phyloP scores from a whole-genome alignment of 2,113 vertebrate species.

The Ploceus nigricollis region DNA sequence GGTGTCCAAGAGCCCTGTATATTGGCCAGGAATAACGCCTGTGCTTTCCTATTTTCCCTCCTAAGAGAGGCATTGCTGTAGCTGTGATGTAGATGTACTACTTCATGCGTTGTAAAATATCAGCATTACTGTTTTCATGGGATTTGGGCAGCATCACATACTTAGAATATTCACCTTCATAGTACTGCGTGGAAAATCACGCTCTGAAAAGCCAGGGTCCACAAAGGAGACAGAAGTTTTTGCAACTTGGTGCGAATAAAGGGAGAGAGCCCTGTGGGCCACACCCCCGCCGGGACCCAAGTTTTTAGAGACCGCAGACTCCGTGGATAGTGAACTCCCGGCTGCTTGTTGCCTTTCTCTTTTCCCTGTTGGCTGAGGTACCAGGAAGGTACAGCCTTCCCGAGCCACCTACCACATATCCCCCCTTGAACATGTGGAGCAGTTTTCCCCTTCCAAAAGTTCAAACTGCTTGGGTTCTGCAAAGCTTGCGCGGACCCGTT shows the following conservation, averaged over 20 bases:
- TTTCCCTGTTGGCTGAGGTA: neutral
- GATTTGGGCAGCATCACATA: accelerated
- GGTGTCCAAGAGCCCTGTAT: neutral
- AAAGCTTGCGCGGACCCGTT: neutral
- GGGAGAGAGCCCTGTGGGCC: too few relatives aligned
- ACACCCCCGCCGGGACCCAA: accelerated
- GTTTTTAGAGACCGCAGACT: accelerated
- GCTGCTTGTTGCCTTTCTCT: neutral
- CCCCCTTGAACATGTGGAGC: accelerated
- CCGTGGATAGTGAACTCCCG: accelerated
- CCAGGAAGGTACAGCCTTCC: neutral
- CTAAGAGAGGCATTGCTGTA: neutral
- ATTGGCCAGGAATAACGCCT: neutral
- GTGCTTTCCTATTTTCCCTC: neutral
- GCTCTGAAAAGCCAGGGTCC: neutral
- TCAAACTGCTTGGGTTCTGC: neutral
- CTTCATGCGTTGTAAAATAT: accelerated
- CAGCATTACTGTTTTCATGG: neutral
- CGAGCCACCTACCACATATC: accelerated
- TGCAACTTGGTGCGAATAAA: neutral
- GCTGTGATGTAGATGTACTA: neutral
- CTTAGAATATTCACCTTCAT: neutral
- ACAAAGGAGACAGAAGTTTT: neutral
- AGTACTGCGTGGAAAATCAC: neutral
- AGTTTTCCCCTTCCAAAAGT: neutral